phyloP scores from a whole-genome alignment of 2,797 vertebrate species.

The Acanthornis magna region DNA sequence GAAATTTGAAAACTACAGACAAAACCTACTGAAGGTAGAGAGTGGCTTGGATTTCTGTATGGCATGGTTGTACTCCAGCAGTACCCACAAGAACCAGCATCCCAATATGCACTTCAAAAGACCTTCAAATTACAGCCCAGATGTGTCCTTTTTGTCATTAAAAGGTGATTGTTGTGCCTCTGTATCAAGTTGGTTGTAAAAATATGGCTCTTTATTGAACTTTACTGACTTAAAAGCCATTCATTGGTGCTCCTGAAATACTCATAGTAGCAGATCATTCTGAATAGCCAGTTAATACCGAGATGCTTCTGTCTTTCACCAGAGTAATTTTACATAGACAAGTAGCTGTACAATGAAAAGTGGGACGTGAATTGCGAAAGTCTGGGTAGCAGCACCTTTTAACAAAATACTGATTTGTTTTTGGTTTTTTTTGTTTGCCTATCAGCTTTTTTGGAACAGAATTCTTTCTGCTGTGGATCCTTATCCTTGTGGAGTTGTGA shows the following conservation, averaged over 20 bases:
- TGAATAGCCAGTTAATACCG: neutral
- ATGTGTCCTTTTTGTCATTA: neutral
- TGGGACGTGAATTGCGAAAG: neutral
- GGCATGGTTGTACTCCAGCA: neutral
- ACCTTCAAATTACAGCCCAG: neutral
- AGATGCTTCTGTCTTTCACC: neutral
- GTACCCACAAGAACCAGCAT: accelerated
- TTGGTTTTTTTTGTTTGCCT: accelerated
- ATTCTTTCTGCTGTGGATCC: neutral
- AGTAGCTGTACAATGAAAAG: neutral
- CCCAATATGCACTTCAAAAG: accelerated
- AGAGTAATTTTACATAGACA: neutral
- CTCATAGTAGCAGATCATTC: neutral
- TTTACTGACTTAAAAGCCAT: neutral
- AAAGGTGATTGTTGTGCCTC: neutral
- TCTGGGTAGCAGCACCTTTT: neutral
- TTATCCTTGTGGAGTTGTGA: neutral
- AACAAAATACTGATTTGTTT: neutral
- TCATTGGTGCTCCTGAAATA: neutral
- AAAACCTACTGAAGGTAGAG: neutral
- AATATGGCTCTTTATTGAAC: neutral
- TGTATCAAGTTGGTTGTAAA: neutral
- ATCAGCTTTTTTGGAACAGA: neutral
- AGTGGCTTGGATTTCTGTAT: neutral
- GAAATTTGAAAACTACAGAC: neutral